These are phyloP conservation scores for Ommatoiulus sabulosus DNA, from an alignment of 2,888 invertebrate genomes.

Conservation along the genomic window DNA sequence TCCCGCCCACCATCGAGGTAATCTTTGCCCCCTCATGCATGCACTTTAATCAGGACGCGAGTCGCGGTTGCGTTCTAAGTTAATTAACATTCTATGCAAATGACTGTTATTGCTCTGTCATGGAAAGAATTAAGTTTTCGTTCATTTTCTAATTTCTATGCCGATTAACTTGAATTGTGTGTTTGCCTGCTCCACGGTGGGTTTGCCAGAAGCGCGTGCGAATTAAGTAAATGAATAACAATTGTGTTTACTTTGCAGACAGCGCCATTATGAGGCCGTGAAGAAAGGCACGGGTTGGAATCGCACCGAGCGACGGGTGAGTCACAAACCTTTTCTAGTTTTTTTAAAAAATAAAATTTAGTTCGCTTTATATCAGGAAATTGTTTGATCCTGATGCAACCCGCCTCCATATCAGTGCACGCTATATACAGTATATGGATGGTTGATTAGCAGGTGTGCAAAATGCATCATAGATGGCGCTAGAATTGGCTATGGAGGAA, in stretches of 20 bases:
- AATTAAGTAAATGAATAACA: constrained; percentile 8
- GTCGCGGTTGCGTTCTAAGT: constrained; percentile 1
- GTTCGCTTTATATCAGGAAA: background rate
- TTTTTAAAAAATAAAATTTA: background rate
- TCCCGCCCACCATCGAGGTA: background rate
- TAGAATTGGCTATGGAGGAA: too few relatives aligned
- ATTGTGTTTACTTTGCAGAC: constrained; percentile 19
- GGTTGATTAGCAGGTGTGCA: background rate
- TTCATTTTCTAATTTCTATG: constrained; percentile 19
- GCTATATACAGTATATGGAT: too few relatives aligned
- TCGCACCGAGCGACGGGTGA: background rate
- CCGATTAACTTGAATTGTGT: constrained; percentile 19
- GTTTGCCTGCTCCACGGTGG: background rate
- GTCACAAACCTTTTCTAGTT: background rate
- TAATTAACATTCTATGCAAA: constrained; percentile 19
- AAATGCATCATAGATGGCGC: background rate
- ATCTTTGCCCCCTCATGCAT: background rate
- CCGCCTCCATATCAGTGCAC: too few relatives aligned
- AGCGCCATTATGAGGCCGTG: background rate
- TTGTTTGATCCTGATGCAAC: background rate
- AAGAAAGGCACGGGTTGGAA: constrained; percentile 1
- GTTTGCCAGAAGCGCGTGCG: background rate
- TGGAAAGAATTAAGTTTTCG: constrained; percentile 19
- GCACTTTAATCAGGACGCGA: constrained; percentile 1
- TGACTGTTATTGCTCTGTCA: constrained; percentile 19